Conservation (phyloP, 2,888 invertebrate species). For the Lepeophtheirus nordmannii region DNA sequence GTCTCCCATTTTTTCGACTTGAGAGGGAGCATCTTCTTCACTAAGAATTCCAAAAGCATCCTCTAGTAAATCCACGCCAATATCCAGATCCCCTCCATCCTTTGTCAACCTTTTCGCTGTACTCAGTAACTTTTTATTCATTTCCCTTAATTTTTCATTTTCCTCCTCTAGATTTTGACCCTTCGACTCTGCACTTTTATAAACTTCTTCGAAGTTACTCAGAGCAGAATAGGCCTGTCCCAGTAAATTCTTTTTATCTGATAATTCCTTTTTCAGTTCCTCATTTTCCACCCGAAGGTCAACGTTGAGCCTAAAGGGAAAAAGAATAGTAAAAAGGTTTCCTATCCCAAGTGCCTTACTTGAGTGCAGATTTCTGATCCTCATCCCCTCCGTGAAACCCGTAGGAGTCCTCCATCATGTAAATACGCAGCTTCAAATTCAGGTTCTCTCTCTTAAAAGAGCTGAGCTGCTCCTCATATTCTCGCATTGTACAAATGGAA, state of each 20-base stretch:
- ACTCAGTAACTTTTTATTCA: background rate
- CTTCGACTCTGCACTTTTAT: background rate
- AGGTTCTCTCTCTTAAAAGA: background rate
- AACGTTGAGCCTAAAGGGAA: background rate
- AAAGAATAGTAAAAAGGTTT: too few species aligned
- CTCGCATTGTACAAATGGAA: background rate
- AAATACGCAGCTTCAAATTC: background rate
- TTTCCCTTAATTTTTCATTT: background rate
- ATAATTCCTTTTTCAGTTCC: background rate
- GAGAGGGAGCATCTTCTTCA: background rate
- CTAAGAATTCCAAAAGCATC: background rate
- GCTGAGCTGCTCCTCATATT: background rate
- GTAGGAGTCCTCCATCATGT: background rate
- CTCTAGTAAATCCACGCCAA: background rate
- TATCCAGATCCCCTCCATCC: background rate
- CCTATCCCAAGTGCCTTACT: background rate
- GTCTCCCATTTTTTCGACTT: background rate
- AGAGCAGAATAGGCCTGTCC: background rate
- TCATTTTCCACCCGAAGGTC: background rate
- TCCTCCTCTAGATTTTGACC: background rate
- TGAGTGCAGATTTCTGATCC: background rate
- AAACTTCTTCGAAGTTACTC: background rate
- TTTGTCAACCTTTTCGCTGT: background rate
- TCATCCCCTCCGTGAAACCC: background rate
- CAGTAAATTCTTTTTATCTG: background rate